These are phyloP conservation scores for Drosophila recens DNA, from an alignment of 2,888 invertebrate genomes.

Conservation along the genomic window DNA sequence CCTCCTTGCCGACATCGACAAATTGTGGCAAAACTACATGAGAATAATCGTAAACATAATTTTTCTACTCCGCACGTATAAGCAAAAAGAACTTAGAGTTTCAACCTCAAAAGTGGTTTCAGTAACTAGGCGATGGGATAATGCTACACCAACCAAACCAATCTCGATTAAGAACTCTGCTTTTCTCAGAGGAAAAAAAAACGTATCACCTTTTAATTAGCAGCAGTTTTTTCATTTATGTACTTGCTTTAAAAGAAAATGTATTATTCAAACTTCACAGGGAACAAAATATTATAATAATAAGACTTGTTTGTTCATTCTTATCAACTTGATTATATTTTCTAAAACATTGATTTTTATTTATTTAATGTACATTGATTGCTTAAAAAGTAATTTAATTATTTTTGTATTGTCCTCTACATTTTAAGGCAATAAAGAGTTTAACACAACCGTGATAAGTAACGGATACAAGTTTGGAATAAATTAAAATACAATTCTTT, in stretches of 20 bases:
- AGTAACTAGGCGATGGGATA: slow-evolving; percentile 10
- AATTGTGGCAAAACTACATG: slow-evolving; percentile 43
- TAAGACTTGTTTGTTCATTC: neutral
- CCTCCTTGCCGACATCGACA: neutral
- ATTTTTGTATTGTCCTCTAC: neutral
- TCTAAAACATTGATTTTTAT: neutral
- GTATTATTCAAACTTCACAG: neutral
- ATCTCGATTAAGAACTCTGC: neutral
- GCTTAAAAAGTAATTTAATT: neutral
- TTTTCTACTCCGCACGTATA: slow-evolving; percentile 32
- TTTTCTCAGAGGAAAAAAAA: slow-evolving; percentile 9
- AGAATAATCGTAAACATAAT: slow-evolving; percentile 54
- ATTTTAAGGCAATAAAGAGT: neutral
- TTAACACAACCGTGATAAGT: neutral
- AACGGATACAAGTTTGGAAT: too few relatives aligned
- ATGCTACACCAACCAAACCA: neutral
- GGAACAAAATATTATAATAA: neutral
- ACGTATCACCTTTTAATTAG: slow-evolving; percentile 44
- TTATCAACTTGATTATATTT: neutral
- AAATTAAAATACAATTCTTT: too few relatives aligned
- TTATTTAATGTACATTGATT: neutral
- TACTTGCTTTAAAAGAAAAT: neutral
- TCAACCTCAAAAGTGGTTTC: slow-evolving; percentile 1
- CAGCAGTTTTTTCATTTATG: slow-evolving; percentile 15
- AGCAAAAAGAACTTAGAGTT: slow-evolving; percentile 19